Base-by-base conservation (phyloP, 2,113 vertebrate species). In the zebrafish (Danio rerio) region DNA sequence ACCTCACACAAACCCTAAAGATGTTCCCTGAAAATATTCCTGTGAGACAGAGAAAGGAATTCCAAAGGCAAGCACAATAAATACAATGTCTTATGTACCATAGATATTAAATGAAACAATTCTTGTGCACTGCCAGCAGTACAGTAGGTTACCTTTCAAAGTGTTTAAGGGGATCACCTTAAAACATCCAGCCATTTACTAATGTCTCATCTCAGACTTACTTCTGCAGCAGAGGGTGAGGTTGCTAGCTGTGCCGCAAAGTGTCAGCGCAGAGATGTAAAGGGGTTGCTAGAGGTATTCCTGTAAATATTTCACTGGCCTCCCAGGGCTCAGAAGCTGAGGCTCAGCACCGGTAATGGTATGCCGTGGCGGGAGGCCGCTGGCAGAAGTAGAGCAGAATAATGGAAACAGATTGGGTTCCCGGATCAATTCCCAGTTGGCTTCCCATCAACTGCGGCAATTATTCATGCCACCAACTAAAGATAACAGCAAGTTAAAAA, bases 401-500 rank as follows among this genome's bases (percentile, higher is more conserved):
- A 90, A 86, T 88, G 84, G 83, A 83, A 87, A 82, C 12, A 58
- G 88, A 87, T 76, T 52, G 20, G 78, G 82, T 85, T 62, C 84
- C 65, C 21, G 65, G 90, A 92, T 91, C 88, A 90, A 90, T 91
- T 90, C 86, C 85, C 81, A 72, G 3, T 73, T 75, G 69, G 87
- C 83, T 83, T n/a, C 72, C 85, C 81, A 91, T 92, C 89, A 89
- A 80, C 92, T 90, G 90, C 45, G 69, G 82, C 87, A 89, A 91
- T 92, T 93, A 93, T 89, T 86, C 76, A 84, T 68, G 63, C 20
- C 31, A n/a, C 74, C 47, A 55, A 78, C 77, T 74, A 79, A 79
- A 86, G 68, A 90, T 73, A 74, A 77, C 21, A 66, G 15, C 2
- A 62, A 88, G 87, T 86, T 86, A 80, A 42, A 80, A 77, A 85